Conservation (phyloP, 30 jellyfish, hydroid and myxozoan species). For the Calvadosia cruxmelitensis region DNA sequence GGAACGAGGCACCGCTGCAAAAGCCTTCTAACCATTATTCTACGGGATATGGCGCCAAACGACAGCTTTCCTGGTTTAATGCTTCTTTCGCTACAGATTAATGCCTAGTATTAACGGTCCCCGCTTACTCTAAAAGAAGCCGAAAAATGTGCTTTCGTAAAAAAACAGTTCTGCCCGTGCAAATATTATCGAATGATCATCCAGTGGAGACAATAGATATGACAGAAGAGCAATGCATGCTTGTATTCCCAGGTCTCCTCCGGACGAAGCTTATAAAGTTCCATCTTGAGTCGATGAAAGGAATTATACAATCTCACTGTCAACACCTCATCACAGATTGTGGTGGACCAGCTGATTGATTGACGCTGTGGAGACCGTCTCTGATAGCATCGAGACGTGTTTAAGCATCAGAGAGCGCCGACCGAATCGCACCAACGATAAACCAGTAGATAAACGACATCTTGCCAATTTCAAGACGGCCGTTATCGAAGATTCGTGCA, state of each 20-base stretch:
- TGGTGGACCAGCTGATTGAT: constrained; percentile 70
- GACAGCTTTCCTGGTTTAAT: too few species aligned
- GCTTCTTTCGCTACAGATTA: constrained; percentile 75
- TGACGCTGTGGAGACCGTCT: constrained; percentile 46
- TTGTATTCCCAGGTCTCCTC: too few species aligned
- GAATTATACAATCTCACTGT: constrained; percentile 76
- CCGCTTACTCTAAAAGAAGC: constrained; percentile 56
- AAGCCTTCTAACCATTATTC: too few species aligned
- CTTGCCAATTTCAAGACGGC: not conserved
- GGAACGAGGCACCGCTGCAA: too few species aligned
- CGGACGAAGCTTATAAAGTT: too few species aligned
- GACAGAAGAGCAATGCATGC: too few species aligned
- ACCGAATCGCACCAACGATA: constrained; percentile 14
- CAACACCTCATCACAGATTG: constrained; percentile 82
- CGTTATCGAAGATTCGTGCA: too few species aligned
- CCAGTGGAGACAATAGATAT: not conserved
- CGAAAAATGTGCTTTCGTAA: constrained; percentile 34
- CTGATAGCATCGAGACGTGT: constrained; percentile 62
- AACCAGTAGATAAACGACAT: not conserved
- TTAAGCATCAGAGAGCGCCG: constrained; percentile 64
- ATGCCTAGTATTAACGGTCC: constrained; percentile 48
- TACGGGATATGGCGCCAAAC: too few species aligned
- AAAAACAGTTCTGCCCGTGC: constrained; percentile 48
- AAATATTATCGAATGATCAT: not conserved
- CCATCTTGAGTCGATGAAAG: constrained; percentile 39